These are phyloP conservation scores for Monochamus alternatus DNA, from an alignment of 2,888 invertebrate genomes.

Conservation along the genomic window DNA sequence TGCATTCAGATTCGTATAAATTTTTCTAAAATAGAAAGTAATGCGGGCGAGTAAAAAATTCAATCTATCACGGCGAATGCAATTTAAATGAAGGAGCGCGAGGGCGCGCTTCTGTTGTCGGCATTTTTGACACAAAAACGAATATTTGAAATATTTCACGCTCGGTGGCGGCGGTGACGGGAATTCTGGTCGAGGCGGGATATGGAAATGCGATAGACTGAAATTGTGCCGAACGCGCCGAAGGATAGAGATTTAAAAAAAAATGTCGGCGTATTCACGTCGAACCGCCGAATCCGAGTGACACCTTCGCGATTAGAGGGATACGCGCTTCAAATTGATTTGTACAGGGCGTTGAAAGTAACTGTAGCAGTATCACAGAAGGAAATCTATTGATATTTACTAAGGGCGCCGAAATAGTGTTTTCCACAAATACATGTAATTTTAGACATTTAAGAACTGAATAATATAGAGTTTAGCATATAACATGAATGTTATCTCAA, in stretches of 20 bases:
- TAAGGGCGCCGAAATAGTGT: no score
- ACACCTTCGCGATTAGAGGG: background rate
- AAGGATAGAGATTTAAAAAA: constrained; percentile 14
- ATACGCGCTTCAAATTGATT: no score
- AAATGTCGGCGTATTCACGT: constrained; percentile 14
- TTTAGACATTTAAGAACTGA: no score
- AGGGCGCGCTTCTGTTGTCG: constrained; percentile 29
- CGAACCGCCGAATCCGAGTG: constrained; percentile 15
- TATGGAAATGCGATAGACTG: constrained; percentile 43
- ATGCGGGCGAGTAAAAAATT: constrained; percentile 16
- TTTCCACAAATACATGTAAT: no score
- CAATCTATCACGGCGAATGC: constrained; percentile 26
- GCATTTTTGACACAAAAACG: constrained; percentile 40
- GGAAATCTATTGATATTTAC: no score
- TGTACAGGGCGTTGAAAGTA: no score
- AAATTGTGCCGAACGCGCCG: constrained; percentile 21
- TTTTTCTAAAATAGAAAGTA: constrained; percentile 2
- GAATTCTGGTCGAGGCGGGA: constrained; percentile 39
- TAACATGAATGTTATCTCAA: no score
- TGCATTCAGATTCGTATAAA: background rate
- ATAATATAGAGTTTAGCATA: no score
- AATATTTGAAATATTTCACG: constrained; percentile 45
- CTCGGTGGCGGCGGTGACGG: constrained; percentile 33
- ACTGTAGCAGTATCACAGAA: no score
- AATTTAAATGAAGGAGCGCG: constrained; percentile 27